A percentile compares a stretch with the other conserved stretches of the same genome.
These are phyloP conservation scores for Oncorhynchus kisutch DNA, from an alignment of 2,113 vertebrate species.

Conservation along the genomic window DNA sequence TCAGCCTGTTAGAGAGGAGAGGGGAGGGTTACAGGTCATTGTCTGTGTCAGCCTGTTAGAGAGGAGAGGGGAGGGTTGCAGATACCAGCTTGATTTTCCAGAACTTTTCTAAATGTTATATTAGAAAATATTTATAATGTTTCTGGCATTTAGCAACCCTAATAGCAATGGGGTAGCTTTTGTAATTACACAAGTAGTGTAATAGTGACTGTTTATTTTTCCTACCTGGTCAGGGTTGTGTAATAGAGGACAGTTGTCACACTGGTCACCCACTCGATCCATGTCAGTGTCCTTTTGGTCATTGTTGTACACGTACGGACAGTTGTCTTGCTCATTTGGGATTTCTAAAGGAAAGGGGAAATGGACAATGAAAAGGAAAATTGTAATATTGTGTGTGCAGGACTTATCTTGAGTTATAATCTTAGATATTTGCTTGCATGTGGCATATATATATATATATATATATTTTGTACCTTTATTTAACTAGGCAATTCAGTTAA, in stretches of 20 bases:
- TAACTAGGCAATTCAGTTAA: too few relatives aligned
- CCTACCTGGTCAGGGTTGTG: slow-evolving; percentile 81
- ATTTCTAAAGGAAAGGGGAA: slow-evolving; percentile 73
- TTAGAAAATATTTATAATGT: too few relatives aligned
- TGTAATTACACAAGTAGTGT: too few relatives aligned
- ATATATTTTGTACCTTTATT: too few relatives aligned
- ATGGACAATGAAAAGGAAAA: too few relatives aligned
- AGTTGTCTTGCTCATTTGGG: slow-evolving; percentile 93
- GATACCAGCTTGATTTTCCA: too few relatives aligned
- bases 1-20: too few relatives aligned
- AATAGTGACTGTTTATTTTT: not conserved
- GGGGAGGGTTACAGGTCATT: slow-evolving; percentile 75
- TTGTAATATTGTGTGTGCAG: too few relatives aligned
- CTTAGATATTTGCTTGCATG: not conserved
- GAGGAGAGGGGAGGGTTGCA: not conserved
- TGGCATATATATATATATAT: not conserved
- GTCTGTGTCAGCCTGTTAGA: slow-evolving; percentile 82
- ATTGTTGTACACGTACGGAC: slow-evolving; percentile 92
- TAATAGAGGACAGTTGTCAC: slow-evolving; percentile 93
- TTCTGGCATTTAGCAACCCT: too few relatives aligned
- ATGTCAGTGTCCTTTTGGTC: slow-evolving; percentile 93
- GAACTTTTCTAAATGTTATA: not conserved
- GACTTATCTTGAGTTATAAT: not conserved
- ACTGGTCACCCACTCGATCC: slow-evolving; percentile 95
- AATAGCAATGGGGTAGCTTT: too few relatives aligned